A percentile compares a stretch with the other conserved stretches of the same genome.
Conservation (phyloP, 1,140 invertebrate genomes). For the Eriosoma lanigerum region DNA sequence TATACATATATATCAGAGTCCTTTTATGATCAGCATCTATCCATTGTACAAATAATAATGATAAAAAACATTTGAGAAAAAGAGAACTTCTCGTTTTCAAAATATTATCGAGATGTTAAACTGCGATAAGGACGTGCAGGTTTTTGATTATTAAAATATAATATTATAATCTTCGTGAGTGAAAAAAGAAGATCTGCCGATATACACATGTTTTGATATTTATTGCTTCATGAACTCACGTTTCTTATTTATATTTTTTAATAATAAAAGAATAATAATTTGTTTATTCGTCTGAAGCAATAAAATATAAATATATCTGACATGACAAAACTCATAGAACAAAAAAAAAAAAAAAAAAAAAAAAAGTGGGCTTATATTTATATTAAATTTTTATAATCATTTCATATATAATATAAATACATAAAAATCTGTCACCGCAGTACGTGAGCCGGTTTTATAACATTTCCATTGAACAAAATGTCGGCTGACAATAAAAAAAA, state of each 20-base stretch:
- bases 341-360: conserved; percentile 31
- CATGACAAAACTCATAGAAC: conserved; percentile 40
- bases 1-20: too few species aligned
- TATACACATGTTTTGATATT: conserved; percentile 49
- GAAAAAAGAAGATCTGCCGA: conserved; percentile 42
- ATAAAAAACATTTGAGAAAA: conserved; percentile 23
- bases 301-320: conserved; percentile 51
- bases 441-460: conserved; percentile 43
- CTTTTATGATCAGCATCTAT: conserved; percentile 31
- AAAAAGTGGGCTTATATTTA: conserved; percentile 7
- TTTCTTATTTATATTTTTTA: conserved; percentile 43
- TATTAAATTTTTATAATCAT: conserved; percentile 31
- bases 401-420: conserved; percentile 5
- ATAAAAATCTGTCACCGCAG: conserved; percentile 47
- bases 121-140: conserved; percentile 48
- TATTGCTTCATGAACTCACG: conserved; percentile 42
- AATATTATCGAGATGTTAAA: conserved; percentile 47
- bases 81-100: conserved; percentile 37
- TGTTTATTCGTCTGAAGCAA: conserved; percentile 49
- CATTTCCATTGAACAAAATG: conserved; percentile 48
- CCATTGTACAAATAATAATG: conserved; percentile 3
- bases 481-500: conserved; percentile 30
- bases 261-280: conserved; percentile 51
- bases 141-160: conserved; percentile 45
- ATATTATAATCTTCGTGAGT: conserved; percentile 41